Base-by-base conservation (phyloP, 2,797 vertebrate species). In the Catharus ustulatus region DNA sequence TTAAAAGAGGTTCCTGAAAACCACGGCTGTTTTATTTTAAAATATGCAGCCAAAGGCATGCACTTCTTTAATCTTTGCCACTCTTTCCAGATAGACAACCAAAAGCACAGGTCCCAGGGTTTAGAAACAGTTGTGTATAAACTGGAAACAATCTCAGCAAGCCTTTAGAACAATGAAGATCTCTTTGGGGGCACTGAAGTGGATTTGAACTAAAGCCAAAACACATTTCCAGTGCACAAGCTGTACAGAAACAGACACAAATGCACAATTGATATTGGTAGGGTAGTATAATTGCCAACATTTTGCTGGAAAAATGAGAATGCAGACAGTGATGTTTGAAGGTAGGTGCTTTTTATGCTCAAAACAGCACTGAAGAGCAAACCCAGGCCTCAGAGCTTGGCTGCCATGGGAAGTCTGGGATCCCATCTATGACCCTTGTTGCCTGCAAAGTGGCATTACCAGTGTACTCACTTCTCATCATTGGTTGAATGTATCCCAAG, bases 1-100 rank as follows among this genome's bases (percentile, higher is more conserved):
- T 97, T 97, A 93, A 89, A 97, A 97, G 95, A 94, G 62, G 72
- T 93, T 97, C 95, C 95, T 97, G 95, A 96, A 97, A 97, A 97
- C 75, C 77, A 66, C 6, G 40, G 92, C 90, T 95, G 75, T 94
- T 95, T 97, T 90, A 94, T 96, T 97, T 96, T 94, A 95, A 97
- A 95, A 93, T 96, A 96, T 95, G 95, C 89, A 97, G 93, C 94
- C 90, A 90, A 95, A 95, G 84, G 89, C 82, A 95, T 84, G 73
- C 55, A 81, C 59, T 96, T 95, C 92, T 98, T 97, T 96, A 95
- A 97, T 97, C 95, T 97, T 90, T 95, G 95, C 94, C 68, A 93
- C 88, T 96, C 94, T 96, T 96, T 89, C 83, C 83, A 45, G 49
- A 90, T 72, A 97, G 94, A 95, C 93, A 96, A 94, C 90, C 87